Percentiles rank a stretch among this genome's conserved stretches.
Evolutionary conservation across 2,797 vertebrate genomes (phyloP).

Genomic region (Prunella strophiata): DNA sequence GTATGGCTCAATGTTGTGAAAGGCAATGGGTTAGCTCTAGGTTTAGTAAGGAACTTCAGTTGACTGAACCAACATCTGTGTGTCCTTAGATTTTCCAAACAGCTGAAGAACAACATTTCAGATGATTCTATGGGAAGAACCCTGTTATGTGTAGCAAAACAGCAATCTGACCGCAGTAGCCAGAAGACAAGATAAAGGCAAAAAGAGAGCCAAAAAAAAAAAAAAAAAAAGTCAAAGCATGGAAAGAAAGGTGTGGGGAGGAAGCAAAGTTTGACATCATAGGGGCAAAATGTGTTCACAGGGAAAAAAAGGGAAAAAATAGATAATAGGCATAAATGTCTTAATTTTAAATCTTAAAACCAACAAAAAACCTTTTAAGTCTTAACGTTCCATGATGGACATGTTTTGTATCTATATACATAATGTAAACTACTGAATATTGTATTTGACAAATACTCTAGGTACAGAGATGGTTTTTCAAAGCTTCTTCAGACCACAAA

Average conservation of each 20-base stretch:
- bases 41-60: background rate
- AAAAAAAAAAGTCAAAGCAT: background rate
- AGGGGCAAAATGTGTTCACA: background rate
- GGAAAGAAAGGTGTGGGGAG: background rate
- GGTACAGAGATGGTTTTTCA: background rate
- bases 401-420: background rate
- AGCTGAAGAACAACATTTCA: background rate
- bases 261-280: background rate
- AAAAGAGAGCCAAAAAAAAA: background rate
- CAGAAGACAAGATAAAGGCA: background rate
- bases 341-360: background rate
- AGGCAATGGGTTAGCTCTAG: background rate
- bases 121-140: background rate
- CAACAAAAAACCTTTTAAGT: rapidly evolving
- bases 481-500: background rate
- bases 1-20: background rate
- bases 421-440: background rate
- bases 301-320: background rate
- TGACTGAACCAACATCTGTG: background rate
- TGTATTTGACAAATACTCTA: background rate
- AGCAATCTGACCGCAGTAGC: background rate
- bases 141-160: background rate
- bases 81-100: background rate
- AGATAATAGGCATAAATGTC: background rate
- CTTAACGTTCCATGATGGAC: background rate